Evolutionary conservation across 2,888 invertebrate species (phyloP).

Genomic region (Temnothorax rugatulus): DNA sequence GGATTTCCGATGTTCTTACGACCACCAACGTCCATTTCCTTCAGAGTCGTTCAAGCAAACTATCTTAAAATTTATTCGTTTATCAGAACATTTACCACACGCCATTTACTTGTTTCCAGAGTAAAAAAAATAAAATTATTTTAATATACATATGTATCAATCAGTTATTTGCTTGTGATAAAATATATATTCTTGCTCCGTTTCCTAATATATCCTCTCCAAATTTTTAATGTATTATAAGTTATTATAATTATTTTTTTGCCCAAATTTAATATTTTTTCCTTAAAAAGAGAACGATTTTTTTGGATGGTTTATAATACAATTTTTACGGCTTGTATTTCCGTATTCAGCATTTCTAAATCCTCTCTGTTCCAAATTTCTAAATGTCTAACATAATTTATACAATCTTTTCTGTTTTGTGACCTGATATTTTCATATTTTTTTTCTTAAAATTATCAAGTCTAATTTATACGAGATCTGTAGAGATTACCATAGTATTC

Average conservation of each 20-base stretch:
- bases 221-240: not conserved
- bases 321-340: not conserved
- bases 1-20: not conserved
- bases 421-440: not conserved
- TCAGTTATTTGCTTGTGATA: not conserved
- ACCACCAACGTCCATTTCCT: not conserved
- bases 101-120: not conserved
- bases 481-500: not conserved
- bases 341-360: not conserved
- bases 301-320: not conserved
- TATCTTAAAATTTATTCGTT: conserved; percentile 7
- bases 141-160: not conserved
- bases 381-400: not conserved
- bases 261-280: not conserved
- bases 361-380: not conserved
- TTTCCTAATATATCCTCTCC: not conserved
- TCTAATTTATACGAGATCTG: not conserved
- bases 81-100: not conserved
- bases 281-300: not conserved
- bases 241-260: not conserved
- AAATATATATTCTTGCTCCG: not conserved
- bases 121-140: not conserved
- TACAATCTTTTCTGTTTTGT: not conserved
- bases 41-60: not conserved
- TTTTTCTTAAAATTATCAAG: not conserved